Evolutionary conservation across 1,140 invertebrate genomes (phyloP), one percentile per base, ranked within the genome.

Genomic region (Teleogryllus occipitalis): DNA sequence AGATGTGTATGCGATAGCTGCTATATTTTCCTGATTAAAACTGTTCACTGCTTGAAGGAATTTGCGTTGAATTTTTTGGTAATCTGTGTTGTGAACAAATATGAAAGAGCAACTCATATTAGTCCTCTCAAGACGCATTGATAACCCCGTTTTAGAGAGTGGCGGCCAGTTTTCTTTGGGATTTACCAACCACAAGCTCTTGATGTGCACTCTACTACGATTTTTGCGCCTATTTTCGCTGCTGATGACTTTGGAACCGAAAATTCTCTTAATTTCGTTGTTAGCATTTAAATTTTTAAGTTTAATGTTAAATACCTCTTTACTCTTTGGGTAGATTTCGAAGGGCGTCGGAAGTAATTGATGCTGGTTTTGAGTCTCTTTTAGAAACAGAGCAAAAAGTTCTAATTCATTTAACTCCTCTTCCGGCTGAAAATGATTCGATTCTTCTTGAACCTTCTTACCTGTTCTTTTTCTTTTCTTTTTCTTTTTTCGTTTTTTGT

Each of bases 41-140:
- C 91, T 92, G 84, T 95, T 92, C 22, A 96, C 92, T 77, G 94
- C 94, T 81, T 91, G 86, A 47, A 95, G 87, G 84, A 96, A 97
- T 83, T 89, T 87, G 78, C 89, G 88, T 82, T 90, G 83, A 46
- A 94, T 85, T 83, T 92, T 87, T 84, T 93, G 93, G 85, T 97
- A 97, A 21, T 91, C 88, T 46, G 88, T 84, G 84, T 88, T 94
- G 83, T 97, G 96, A 81, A 95, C 93, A 85, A 93, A 97, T 8
- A 89, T 87, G 85, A 97, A 65, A 10, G 18, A 93, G 73, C 88
- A 89, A 75, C 86, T 83, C 14, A 86, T 87, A 77, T 86, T 88
- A 8, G 84, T 85, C 80, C 90, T 88, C 74, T 91, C 84, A 73
- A 3, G 10, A 3, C 87, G 88, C 95, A 97, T 96, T 0, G 91